Percentiles rank a stretch among this genome's conserved stretches.
These are phyloP conservation scores for Brachionus rubens DNA, from an alignment of 1,140 invertebrate species.

Conservation along the genomic window DNA sequence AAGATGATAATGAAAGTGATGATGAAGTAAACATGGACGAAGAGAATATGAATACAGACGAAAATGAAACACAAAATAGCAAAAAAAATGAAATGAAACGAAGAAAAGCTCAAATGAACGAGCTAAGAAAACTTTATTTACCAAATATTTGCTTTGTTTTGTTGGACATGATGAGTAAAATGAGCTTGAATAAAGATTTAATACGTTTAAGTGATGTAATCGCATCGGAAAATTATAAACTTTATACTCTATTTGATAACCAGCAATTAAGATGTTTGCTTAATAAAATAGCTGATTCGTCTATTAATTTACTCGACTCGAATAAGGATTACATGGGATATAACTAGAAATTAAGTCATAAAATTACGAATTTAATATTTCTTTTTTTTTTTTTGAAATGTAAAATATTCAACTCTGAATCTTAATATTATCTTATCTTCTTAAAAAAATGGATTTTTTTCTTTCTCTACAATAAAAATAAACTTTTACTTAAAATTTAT, in stretches of 20 bases:
- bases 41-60: neutral
- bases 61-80: neutral
- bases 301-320: constrained; percentile 27
- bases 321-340: constrained; percentile 40
- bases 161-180: constrained; percentile 73
- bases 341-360: neutral
- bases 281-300: constrained; percentile 41
- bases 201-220: constrained; percentile 75
- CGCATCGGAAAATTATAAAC: constrained; percentile 70
- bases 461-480: too few relatives aligned
- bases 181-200: constrained; percentile 72
- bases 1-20: neutral
- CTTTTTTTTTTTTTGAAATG: too few relatives aligned
- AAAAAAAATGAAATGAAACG: constrained; percentile 56
- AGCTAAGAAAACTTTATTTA: constrained; percentile 74
- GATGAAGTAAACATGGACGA: constrained; percentile 1
- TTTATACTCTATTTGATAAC: constrained; percentile 65
- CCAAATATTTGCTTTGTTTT: constrained; percentile 74
- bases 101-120: constrained; percentile 66
- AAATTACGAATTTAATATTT: too few relatives aligned
- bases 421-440: too few relatives aligned
- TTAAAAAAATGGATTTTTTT: too few relatives aligned
- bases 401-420: neutral
- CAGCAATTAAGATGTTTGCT: constrained; percentile 26
- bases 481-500: too few relatives aligned